These are phyloP conservation scores for Mamestra configurata DNA, from an alignment of 1,140 invertebrate species.

Conservation along the genomic window DNA sequence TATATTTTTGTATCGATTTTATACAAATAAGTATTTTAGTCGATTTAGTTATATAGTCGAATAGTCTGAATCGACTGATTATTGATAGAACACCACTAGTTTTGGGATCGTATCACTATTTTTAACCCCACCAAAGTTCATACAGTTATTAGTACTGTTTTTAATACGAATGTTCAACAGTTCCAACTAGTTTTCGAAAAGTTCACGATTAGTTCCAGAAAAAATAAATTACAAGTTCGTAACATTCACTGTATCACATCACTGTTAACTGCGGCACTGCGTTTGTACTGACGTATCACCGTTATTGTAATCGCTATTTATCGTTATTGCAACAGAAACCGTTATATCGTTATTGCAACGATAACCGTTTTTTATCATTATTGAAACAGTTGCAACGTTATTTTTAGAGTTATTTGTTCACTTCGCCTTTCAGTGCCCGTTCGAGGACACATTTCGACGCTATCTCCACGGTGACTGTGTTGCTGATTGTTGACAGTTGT, in stretches of 20 bases:
- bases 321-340: background rate
- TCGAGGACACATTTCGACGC: conserved; percentile 78
- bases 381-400: background rate
- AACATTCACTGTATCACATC: conserved; percentile 45
- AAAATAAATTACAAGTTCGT: conserved; percentile 36
- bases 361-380: background rate
- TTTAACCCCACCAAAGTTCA: background rate
- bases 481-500: conserved; percentile 83
- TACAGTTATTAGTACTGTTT: background rate
- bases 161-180: background rate
- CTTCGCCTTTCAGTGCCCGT: conserved; percentile 73
- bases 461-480: conserved; percentile 86
- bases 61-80: conserved; percentile 8
- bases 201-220: background rate
- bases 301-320: conserved; percentile 23
- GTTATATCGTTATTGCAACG: too few species aligned
- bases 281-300: conserved; percentile 46
- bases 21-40: conserved; percentile 39
- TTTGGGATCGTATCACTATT: background rate
- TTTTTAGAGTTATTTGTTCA: conserved; percentile 45
- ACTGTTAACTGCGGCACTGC: conserved; percentile 49
- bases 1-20: conserved; percentile 11
- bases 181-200: background rate
- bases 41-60: conserved; percentile 19
- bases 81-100: conserved; percentile 9